Conservation (phyloP, 2,797 vertebrate species). For the Adelosebastes latens region DNA sequence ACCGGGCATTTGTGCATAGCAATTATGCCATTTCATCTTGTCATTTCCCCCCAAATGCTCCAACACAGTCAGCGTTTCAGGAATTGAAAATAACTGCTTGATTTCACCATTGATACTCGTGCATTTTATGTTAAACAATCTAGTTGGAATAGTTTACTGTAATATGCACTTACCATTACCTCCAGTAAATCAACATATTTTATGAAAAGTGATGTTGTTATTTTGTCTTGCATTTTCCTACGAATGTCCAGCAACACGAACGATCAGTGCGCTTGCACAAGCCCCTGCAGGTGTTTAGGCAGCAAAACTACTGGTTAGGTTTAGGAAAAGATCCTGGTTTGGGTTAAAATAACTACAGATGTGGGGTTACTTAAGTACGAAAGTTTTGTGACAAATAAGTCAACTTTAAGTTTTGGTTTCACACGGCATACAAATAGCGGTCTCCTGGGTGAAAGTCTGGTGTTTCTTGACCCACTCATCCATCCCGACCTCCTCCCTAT, state of each 20-base stretch:
- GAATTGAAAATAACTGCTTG: not conserved
- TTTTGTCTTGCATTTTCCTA: not conserved
- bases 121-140: not conserved
- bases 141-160: not conserved
- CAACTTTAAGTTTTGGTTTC: not conserved
- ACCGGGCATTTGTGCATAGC: not conserved
- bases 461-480: not conserved
- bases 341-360: not conserved
- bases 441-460: not conserved
- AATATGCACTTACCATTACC: not conserved
- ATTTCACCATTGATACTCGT: not conserved
- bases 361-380: not conserved
- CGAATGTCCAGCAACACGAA: not conserved
- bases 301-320: not conserved
- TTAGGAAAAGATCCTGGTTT: not conserved
- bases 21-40: slow-evolving; percentile 3
- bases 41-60: not conserved
- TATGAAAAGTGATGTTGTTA: not conserved
- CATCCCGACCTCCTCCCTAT: too few relatives aligned
- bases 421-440: not conserved
- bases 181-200: not conserved
- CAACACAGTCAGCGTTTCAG: not conserved
- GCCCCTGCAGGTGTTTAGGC: not conserved
- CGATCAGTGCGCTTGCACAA: not conserved
- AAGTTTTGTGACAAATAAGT: too few relatives aligned